phyloP scores from a whole-genome alignment of 2,888 invertebrate genomes.

The Rhopalosiphum nymphaeae region DNA sequence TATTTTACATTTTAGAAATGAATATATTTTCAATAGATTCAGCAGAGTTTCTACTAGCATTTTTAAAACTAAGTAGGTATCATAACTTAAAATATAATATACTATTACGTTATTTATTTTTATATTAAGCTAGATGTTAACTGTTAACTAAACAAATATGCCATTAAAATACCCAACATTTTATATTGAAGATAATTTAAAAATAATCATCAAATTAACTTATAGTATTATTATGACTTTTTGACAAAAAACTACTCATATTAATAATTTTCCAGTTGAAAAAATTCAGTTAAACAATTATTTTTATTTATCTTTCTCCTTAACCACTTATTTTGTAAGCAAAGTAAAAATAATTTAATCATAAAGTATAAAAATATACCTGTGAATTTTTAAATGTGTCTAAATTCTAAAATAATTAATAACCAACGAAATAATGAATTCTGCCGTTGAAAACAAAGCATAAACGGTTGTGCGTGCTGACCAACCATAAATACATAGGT shows the following conservation, averaged over 20 bases:
- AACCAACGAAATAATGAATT: conserved; percentile 23
- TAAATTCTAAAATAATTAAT: conserved; percentile 31
- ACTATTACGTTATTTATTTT: neutral
- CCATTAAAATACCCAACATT: neutral
- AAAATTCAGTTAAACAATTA: neutral
- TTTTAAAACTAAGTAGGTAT: neutral
- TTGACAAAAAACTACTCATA: conserved; percentile 17
- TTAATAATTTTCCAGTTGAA: conserved; percentile 11
- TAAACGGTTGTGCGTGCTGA: conserved; percentile 50
- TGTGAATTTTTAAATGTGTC: neutral
- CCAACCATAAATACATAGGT: conserved; percentile 42
- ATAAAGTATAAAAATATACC: conserved; percentile 4
- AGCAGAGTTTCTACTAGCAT: too few species aligned
- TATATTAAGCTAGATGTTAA: neutral
- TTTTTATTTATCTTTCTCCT: conserved; percentile 38
- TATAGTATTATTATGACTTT: neutral
- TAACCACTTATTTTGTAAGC: neutral
- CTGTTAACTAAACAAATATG: neutral
- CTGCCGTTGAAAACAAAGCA: neutral
- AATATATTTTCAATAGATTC: neutral
- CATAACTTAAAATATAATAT: neutral
- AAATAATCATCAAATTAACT: conserved; percentile 17
- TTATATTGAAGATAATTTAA: neutral
- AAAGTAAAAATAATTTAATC: conserved; percentile 21
- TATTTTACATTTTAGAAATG: neutral